Conservation (phyloP, 2,888 invertebrate species). For the Xylophagus ater region DNA sequence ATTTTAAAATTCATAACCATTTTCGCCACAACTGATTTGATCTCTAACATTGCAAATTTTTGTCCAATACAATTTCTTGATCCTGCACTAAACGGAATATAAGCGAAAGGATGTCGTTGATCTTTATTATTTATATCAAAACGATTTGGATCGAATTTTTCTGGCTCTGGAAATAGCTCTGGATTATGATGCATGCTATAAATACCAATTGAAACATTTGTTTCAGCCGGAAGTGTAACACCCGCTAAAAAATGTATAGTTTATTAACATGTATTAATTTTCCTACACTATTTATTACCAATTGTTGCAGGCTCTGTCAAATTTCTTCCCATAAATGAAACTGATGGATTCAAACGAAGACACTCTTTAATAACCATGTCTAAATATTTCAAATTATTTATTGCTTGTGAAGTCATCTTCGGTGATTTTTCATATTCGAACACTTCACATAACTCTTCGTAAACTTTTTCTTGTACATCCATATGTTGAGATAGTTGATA, state of each 20-base stretch:
- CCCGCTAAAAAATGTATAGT: constrained; percentile 21
- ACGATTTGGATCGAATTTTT: constrained; percentile 46
- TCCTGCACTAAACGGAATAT: constrained; percentile 48
- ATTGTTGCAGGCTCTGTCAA: constrained; percentile 46
- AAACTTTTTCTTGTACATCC: constrained; percentile 37
- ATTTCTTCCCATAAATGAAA: constrained; percentile 50
- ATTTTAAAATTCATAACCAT: constrained; percentile 24
- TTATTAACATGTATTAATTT: not conserved
- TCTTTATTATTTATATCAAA: constrained; percentile 46
- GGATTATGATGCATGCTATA: constrained; percentile 42
- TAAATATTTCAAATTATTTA: constrained; percentile 53
- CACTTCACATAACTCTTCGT: constrained; percentile 41
- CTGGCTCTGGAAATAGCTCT: constrained; percentile 42
- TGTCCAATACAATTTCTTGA: constrained; percentile 46
- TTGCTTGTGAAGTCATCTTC: constrained; percentile 43
- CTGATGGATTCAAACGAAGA: constrained; percentile 53
- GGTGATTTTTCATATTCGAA: constrained; percentile 39
- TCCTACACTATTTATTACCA: constrained; percentile 36
- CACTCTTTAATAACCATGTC: constrained; percentile 61
- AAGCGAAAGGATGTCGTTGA: constrained; percentile 46
- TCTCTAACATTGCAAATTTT: constrained; percentile 31
- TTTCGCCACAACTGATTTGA: constrained; percentile 27
- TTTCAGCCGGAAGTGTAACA: constrained; percentile 41
- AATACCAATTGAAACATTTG: constrained; percentile 42
- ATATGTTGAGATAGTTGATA: constrained; percentile 36